Evolutionary conservation across 2,888 invertebrate genomes (phyloP).

Genomic region (Cepaea hortensis): DNA sequence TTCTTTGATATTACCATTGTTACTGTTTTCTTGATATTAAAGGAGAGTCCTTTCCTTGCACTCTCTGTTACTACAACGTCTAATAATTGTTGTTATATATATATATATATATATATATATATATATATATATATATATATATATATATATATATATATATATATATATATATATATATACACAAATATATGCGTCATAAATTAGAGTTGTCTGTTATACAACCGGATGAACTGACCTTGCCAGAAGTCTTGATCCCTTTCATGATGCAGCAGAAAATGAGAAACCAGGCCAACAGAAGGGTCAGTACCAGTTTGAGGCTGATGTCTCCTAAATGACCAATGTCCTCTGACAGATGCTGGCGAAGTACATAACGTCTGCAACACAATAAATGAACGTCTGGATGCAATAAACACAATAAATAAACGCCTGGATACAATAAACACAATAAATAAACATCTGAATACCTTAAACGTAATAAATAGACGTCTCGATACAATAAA

Average conservation of each 20-base stretch:
- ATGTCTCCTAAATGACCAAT: conserved; percentile 64
- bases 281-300: conserved; percentile 71
- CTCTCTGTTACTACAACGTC: too few relatives aligned
- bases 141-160: not conserved
- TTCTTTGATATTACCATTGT: too few relatives aligned
- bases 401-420: too few relatives aligned
- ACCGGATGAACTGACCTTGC: conserved; percentile 61
- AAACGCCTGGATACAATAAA: too few relatives aligned
- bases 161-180: not conserved
- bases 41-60: too few relatives aligned
- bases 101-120: too few relatives aligned
- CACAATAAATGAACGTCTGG: not conserved
- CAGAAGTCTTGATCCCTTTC: conserved; percentile 73
- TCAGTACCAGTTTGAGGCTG: conserved; percentile 68
- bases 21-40: too few relatives aligned
- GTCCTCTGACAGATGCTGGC: conserved; percentile 64
- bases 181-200: not conserved
- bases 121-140: not conserved
- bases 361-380: conserved; percentile 66
- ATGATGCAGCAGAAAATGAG: conserved; percentile 72
- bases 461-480: too few relatives aligned
- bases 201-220: too few relatives aligned
- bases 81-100: too few relatives aligned
- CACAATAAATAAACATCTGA: too few relatives aligned
- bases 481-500: too few relatives aligned